A percentile compares a stretch with the other conserved stretches of the same genome.
Evolutionary conservation across 2,888 invertebrate genomes (phyloP).

Genomic region (Melitaea athalia): DNA sequence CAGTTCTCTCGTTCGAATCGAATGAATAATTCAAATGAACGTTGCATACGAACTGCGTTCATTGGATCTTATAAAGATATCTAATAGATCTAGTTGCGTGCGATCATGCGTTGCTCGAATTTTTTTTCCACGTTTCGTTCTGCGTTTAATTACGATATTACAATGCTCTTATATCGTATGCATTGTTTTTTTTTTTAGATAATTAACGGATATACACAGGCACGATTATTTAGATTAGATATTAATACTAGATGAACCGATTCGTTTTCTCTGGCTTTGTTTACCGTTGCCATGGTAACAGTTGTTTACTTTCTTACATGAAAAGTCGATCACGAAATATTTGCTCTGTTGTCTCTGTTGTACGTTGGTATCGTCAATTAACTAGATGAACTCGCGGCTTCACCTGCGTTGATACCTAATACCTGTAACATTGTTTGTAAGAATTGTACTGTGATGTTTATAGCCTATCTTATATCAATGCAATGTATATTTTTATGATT

Average conservation of each 20-base stretch:
- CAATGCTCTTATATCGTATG: constrained; percentile 13
- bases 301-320: no score
- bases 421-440: no score
- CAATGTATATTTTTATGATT: no score
- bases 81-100: constrained; percentile 47
- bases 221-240: background rate
- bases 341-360: no score
- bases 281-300: no score
- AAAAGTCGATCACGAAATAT: no score
- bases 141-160: constrained; percentile 25
- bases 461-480: no score
- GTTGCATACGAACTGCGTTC: background rate
- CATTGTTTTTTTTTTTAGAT: constrained; percentile 17
- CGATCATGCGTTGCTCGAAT: constrained; percentile 13
- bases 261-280: no score
- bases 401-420: background rate
- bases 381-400: no score
- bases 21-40: background rate
- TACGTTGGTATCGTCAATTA: no score
- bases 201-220: constrained; percentile 13
- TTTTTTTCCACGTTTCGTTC: constrained; percentile 14
- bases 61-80: constrained; percentile 36
- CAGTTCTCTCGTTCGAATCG: no score
- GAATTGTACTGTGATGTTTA: no score
- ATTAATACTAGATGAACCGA: background rate